Conservation (phyloP, 1,140 invertebrate genomes). For the Magallana angulata region DNA sequence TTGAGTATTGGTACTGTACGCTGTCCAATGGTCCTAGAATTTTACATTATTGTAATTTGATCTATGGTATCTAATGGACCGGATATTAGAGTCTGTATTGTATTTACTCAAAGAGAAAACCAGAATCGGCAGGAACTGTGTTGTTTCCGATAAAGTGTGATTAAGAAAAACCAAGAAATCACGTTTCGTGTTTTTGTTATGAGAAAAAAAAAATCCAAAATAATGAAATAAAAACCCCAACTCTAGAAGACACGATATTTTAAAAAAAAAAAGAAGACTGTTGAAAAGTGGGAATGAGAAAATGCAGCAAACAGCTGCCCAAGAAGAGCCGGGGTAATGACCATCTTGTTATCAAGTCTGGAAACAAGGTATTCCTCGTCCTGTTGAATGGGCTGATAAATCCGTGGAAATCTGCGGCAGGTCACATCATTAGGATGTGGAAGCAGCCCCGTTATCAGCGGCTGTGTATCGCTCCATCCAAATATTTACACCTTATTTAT, state of each 20-base stretch:
- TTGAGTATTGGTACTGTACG: not conserved
- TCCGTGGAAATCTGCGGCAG: not conserved
- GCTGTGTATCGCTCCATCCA: slow-evolving; percentile 13
- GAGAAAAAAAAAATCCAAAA: not conserved
- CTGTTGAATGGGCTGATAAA: slow-evolving; percentile 1
- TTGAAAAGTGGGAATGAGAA: not conserved
- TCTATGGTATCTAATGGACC: slow-evolving; percentile 7
- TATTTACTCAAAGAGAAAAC: not conserved
- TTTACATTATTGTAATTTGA: slow-evolving; percentile 9
- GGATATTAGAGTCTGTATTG: not conserved
- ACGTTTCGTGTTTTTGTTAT: not conserved
- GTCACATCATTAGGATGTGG: slow-evolving; percentile 23
- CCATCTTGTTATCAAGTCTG: slow-evolving; percentile 18
- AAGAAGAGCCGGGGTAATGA: not conserved
- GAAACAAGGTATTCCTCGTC: slow-evolving; percentile 17
- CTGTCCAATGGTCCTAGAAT: not conserved
- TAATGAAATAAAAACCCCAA: too few species aligned
- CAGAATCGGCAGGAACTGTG: not conserved
- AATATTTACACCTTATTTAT: slow-evolving; percentile 38
- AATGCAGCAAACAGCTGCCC: not conserved
- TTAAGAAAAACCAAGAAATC: not conserved
- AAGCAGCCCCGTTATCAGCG: not conserved
- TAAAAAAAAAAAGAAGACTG: not conserved
- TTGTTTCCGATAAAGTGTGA: not conserved
- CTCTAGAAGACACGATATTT: not conserved